Base-by-base conservation (phyloP, 2,797 vertebrate species). In the Bovichtus variegatus region DNA sequence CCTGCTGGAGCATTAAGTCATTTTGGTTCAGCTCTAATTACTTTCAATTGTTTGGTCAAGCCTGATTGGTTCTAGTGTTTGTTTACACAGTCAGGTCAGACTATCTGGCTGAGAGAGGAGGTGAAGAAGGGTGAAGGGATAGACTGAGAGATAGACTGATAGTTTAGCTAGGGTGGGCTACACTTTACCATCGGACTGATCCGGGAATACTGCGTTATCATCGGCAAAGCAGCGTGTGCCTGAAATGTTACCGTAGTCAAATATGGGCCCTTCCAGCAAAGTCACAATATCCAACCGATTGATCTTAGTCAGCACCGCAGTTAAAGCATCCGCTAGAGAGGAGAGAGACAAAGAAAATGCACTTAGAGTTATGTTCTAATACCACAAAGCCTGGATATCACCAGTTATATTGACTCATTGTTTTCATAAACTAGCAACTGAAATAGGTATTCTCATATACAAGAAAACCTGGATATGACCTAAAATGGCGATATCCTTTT, bases 181-280 rank as follows among this genome's bases (percentile, higher is more conserved):
- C 95, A 95, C 93, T 94, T 96, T 96, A 99, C 98, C 98, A 97
- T 99, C 97, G 94, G 97, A 95, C 88, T 98, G 96, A 96, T 99
- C 98, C 95, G 97, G 96, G 96, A 98, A 97, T 95, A 97, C 94
- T 91, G 96, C 97, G 95, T 97, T 98, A 96, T 98, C 98, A 95
- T 99, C 98, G 95, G 97, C 97, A 98, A 99, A 99, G 95, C 98
- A 99, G 95, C 98, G 97, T 94, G 98, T 99, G 97, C 98, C 98
- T 95, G 97, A 98, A 96, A 99, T 98, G 96, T 99, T 99, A 96
- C 98, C 98, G 94, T 99, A 99, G 95, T 99, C 98, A 96, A 99
- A 99, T 96, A 99, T 99, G 94, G 98, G 98, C 95, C 98, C 98
- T 97, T 99, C 98, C 95, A 99, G 96, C 94, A 99, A 96, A 92